A percentile compares a stretch with the other conserved stretches of the same genome.
phyloP scores from a whole-genome alignment of 1,140 invertebrate species.

The Dreissena rostriformis region DNA sequence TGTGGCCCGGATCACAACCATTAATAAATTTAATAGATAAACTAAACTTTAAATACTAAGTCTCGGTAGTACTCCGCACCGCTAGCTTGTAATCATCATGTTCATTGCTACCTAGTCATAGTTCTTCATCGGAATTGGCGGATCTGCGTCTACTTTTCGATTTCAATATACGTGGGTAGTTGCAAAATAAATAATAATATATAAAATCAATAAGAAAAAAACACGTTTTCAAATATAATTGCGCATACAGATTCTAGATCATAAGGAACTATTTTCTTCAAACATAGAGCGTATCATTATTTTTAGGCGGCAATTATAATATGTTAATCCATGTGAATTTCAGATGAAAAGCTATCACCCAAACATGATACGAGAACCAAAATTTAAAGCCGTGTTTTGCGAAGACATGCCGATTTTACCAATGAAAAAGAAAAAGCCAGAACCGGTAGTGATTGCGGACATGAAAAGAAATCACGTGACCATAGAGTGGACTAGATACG shows the following conservation, averaged over 20 bases:
- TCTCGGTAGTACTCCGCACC: too few relatives aligned
- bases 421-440: not conserved
- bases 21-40: too few relatives aligned
- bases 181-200: too few relatives aligned
- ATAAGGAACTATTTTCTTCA: not conserved
- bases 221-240: not conserved
- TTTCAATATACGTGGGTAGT: too few relatives aligned
- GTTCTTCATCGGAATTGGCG: too few relatives aligned
- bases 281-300: not conserved
- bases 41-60: too few relatives aligned
- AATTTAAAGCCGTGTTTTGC: not conserved
- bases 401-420: not conserved
- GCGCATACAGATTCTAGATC: not conserved
- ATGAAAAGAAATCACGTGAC: not conserved
- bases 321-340: conserved; percentile 7
- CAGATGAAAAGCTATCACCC: conserved; percentile 74
- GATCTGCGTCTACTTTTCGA: too few relatives aligned
- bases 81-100: too few relatives aligned
- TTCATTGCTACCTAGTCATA: too few relatives aligned
- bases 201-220: not conserved
- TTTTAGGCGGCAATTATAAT: not conserved
- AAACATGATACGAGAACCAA: conserved; percentile 65
- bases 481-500: conserved; percentile 1
- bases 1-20: too few relatives aligned
- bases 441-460: not conserved